phyloP scores from a whole-genome alignment of 2,113 vertebrate species.

The Melanotaenia duboulayi region DNA sequence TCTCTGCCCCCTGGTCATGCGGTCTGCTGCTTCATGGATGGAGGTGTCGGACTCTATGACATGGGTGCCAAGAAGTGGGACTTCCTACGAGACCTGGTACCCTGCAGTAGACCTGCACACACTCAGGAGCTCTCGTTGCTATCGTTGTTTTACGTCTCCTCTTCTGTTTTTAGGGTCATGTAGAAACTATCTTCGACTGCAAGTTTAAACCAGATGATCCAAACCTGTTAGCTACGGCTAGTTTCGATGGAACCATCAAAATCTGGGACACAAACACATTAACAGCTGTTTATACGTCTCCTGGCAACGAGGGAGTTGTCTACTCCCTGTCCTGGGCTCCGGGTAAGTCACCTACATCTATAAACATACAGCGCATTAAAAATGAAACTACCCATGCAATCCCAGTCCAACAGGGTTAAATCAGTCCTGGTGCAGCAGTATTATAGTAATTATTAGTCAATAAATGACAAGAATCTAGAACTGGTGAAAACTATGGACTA shows the following conservation, averaged over 20 bases:
- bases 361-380: too few species aligned
- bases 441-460: too few species aligned
- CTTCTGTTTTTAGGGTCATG: conserved; percentile 87
- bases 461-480: too few species aligned
- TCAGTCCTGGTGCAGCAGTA: too few species aligned
- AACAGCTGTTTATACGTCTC: conserved; percentile 93
- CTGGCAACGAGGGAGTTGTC: conserved; percentile 97
- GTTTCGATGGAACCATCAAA: conserved; percentile 98
- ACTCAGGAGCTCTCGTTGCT: too few species aligned
- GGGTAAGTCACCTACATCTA: conserved; percentile 78
- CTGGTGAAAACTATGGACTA: too few species aligned
- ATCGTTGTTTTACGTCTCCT: not conserved
- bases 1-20: conserved; percentile 94
- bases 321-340: conserved; percentile 99
- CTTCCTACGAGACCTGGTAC: conserved; percentile 97
- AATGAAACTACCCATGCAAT: too few species aligned
- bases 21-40: conserved; percentile 98
- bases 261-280: conserved; percentile 98
- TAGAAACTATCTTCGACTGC: conserved; percentile 99
- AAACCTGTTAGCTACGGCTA: conserved; percentile 95
- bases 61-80: conserved; percentile 98
- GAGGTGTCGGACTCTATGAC: conserved; percentile 95
- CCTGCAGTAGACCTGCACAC: not conserved
- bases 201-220: conserved; percentile 98
- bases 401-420: too few species aligned